phyloP scores from a whole-genome alignment of 2,888 invertebrate genomes.

The Sarcophaga carnaria region DNA sequence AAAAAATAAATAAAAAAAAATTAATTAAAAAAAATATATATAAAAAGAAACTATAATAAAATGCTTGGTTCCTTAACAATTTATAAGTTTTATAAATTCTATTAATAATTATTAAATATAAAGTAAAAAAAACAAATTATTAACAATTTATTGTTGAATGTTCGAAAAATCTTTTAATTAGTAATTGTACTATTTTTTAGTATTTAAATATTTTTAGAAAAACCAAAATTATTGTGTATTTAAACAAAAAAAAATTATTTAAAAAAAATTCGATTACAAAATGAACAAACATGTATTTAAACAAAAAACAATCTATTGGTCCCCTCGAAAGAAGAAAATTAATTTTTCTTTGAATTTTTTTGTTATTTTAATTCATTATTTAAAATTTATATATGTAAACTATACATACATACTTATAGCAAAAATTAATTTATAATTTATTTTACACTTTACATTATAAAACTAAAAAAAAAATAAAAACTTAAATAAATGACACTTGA shows the following conservation, averaged over 20 bases:
- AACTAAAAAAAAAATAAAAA: conserved; percentile 17
- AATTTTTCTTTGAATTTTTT: conserved; percentile 21
- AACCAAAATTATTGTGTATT: conserved; percentile 6
- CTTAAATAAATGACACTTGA: conserved; percentile 43
- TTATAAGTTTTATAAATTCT: conserved; percentile 26
- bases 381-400: too few species aligned
- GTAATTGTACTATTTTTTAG: conserved; percentile 68
- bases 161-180: conserved; percentile 42
- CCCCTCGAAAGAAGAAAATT: conserved; percentile 57
- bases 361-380: background rate
- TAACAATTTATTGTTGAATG: conserved; percentile 22
- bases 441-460: conserved; percentile 3
- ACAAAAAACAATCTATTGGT: conserved; percentile 36
- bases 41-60: conserved; percentile 45
- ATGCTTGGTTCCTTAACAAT: conserved; percentile 53
- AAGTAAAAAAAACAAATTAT: background rate
- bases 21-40: background rate
- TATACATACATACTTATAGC: too few species aligned
- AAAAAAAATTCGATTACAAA: too few species aligned
- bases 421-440: conserved; percentile 16
- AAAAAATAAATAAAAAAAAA: background rate
- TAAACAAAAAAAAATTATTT: background rate
- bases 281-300: background rate
- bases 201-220: conserved; percentile 61
- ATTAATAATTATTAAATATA: conserved; percentile 21